phyloP scores from a whole-genome alignment of 2,113 vertebrate species.

The Grus americana region DNA sequence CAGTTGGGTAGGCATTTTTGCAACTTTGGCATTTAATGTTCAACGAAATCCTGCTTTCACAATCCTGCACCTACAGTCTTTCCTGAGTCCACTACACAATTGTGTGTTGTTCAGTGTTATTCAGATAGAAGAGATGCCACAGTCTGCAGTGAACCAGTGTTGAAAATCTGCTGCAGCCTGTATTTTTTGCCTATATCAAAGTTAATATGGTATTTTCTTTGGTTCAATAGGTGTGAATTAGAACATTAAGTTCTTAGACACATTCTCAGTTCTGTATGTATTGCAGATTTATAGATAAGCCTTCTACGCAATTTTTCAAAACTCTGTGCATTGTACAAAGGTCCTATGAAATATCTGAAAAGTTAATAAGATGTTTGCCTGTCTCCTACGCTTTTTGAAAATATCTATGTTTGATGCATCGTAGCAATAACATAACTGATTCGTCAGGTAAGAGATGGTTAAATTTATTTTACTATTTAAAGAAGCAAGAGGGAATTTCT shows the following conservation, averaged over 20 bases:
- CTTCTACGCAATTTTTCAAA: neutral
- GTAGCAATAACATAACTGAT: neutral
- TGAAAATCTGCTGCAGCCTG: neutral
- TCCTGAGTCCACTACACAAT: neutral
- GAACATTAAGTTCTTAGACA: neutral
- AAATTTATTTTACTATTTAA: neutral
- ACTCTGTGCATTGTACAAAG: neutral
- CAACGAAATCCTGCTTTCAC: neutral
- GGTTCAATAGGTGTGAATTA: conserved; percentile 13
- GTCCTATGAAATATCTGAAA: neutral
- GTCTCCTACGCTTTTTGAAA: neutral
- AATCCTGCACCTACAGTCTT: neutral
- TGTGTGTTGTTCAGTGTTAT: neutral
- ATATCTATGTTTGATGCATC: neutral
- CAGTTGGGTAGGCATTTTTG: neutral
- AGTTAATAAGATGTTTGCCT: neutral
- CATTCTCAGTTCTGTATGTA: neutral
- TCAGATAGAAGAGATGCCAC: neutral
- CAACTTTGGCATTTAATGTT: neutral
- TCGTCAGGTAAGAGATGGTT: neutral
- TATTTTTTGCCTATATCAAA: neutral
- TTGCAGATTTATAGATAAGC: conserved; percentile 11
- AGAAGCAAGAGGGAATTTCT: neutral
- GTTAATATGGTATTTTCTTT: neutral
- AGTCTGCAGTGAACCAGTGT: neutral